Conservation (phyloP, 2,797 vertebrate genomes). For the Jordanella pulchra region DNA sequence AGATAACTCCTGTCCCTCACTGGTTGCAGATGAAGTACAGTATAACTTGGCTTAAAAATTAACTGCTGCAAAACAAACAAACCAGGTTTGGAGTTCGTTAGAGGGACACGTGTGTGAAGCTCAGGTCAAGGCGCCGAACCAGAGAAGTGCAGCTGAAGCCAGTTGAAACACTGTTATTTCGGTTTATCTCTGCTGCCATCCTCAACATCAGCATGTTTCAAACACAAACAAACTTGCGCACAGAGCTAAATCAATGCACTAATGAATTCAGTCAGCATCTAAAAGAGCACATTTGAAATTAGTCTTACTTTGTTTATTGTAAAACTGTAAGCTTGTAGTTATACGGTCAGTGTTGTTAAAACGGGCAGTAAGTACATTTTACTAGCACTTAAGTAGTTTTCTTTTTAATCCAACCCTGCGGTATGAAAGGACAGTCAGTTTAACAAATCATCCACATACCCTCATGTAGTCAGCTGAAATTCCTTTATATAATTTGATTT, state of each 20-base stretch:
- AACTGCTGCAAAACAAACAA: constrained; percentile 15
- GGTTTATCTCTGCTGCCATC: neutral
- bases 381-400: neutral
- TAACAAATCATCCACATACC: neutral
- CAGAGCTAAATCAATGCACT: neutral
- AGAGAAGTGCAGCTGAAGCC: constrained; percentile 4
- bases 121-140: constrained; percentile 16
- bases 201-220: neutral
- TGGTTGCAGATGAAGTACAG: neutral
- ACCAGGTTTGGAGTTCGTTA: neutral
- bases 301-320: neutral
- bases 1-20: too few relatives aligned
- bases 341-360: neutral
- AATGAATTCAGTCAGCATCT: neutral
- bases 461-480: neutral
- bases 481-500: neutral
- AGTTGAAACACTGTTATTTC: neutral
- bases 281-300: neutral
- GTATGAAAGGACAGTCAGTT: constrained; percentile 1
- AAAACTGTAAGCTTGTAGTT: neutral
- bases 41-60: neutral
- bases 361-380: neutral
- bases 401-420: neutral
- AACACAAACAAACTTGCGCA: neutral
- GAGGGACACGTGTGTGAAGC: constrained; percentile 6